Conservation (phyloP, 2,888 invertebrate species). For the Lumbricus terrestris region DNA sequence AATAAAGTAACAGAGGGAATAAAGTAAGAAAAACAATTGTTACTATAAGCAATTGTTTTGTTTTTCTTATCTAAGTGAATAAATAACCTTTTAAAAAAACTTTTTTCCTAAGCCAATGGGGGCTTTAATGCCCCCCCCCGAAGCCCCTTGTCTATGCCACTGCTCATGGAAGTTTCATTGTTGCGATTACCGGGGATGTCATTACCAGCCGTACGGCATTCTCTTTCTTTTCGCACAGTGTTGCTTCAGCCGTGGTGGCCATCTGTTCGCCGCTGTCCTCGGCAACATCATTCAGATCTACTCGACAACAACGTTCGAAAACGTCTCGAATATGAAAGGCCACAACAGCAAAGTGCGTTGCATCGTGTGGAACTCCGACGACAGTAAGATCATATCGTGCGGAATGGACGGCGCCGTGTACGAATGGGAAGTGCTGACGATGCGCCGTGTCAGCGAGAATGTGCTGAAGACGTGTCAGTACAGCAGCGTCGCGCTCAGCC, state of each 20-base stretch:
- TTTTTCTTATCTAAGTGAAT: no score
- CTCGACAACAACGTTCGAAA: conserved; percentile 77
- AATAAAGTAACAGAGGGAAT: no score
- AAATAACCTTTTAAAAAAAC: no score
- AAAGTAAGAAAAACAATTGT: no score
- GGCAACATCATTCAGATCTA: conserved; percentile 81
- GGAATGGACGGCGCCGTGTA: conserved; percentile 88
- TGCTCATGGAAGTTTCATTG: no score
- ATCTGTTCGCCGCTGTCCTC: conserved; percentile 83
- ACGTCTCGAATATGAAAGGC: conserved; percentile 72
- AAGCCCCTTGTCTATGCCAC: no score
- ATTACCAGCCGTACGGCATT: neutral
- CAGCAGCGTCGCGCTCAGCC: conserved; percentile 66
- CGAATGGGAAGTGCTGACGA: conserved; percentile 72
- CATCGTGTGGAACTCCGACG: conserved; percentile 72
- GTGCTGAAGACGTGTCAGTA: conserved; percentile 79
- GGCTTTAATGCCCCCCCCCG: no score
- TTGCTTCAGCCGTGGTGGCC: conserved; percentile 80
- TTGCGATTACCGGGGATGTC: no score
- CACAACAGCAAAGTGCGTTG: conserved; percentile 63
- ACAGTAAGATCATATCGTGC: conserved; percentile 78
- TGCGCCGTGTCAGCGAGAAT: conserved; percentile 74
- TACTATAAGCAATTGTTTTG: no score
- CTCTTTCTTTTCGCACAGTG: neutral
- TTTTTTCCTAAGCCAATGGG: no score